Percentiles rank a stretch among this genome's conserved stretches.
phyloP scores from a whole-genome alignment of 1,140 invertebrate genomes.

The Pectinophora gossypiella region DNA sequence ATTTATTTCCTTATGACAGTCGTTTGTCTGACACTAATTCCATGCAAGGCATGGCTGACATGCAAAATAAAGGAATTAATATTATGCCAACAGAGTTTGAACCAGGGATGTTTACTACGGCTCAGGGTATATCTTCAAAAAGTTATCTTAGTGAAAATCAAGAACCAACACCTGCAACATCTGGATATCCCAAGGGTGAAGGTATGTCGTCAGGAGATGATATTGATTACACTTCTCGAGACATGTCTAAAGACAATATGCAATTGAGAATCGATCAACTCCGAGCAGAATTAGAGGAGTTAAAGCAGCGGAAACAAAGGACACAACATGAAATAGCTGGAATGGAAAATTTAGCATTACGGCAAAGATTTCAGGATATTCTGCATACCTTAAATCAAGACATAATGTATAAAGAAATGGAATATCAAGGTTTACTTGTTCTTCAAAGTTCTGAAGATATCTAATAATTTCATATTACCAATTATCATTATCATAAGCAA shows the following conservation, averaged over 20 bases:
- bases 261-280: constrained; percentile 76
- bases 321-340: constrained; percentile 89
- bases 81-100: constrained; percentile 4
- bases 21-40: constrained; percentile 85
- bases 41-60: constrained; percentile 78
- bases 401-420: constrained; percentile 87
- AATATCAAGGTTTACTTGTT: constrained; percentile 69
- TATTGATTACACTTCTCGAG: constrained; percentile 37
- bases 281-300: constrained; percentile 81
- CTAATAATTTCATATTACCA: constrained; percentile 44
- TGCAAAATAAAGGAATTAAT: background rate
- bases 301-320: constrained; percentile 82
- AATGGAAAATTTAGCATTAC: constrained; percentile 89
- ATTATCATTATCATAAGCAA: too few relatives aligned
- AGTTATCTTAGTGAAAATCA: constrained; percentile 31
- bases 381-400: constrained; percentile 86
- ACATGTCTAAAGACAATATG: constrained; percentile 70
- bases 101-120: background rate
- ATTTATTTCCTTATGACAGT: constrained; percentile 84
- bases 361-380: constrained; percentile 88
- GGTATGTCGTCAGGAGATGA: constrained; percentile 43
- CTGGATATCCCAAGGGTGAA: background rate
- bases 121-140: background rate
- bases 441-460: constrained; percentile 60
- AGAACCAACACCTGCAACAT: constrained; percentile 33